Evolutionary conservation across 2,888 invertebrate species (phyloP).

Genomic region (Microctonus hyperodae): DNA sequence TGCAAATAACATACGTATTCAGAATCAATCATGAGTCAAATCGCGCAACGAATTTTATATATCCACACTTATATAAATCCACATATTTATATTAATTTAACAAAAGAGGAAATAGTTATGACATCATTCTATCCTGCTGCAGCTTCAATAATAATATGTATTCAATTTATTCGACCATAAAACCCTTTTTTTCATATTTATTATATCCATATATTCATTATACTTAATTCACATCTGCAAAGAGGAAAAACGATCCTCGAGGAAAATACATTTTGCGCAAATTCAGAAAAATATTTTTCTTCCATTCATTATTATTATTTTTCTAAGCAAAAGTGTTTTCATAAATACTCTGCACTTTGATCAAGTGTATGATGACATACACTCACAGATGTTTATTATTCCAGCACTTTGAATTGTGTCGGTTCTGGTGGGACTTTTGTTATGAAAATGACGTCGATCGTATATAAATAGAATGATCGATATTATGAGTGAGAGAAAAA

Average conservation of each 20-base stretch:
- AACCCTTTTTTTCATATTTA: background rate
- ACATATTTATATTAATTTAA: background rate
- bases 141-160: background rate
- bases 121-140: too few species aligned
- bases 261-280: conserved; percentile 37
- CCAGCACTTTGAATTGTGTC: conserved; percentile 39
- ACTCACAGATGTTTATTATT: conserved; percentile 40
- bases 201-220: background rate
- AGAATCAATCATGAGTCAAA: conserved; percentile 54
- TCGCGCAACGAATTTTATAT: conserved; percentile 47
- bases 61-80: conserved; percentile 22
- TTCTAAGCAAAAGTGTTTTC: conserved; percentile 37
- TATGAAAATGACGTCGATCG: conserved; percentile 36
- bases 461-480: background rate
- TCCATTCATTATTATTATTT: conserved; percentile 41
- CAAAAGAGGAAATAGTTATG: too few species aligned
- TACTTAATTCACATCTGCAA: background rate
- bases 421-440: conserved; percentile 34
- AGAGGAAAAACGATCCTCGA: too few species aligned
- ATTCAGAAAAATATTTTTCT: conserved; percentile 54
- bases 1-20: conserved; percentile 59
- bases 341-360: conserved; percentile 32
- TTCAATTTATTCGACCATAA: conserved; percentile 9
- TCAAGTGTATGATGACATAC: conserved; percentile 30
- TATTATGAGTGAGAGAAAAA: too few species aligned